Conservation (phyloP, 2,888 invertebrate genomes). For the Pseudococcus longispinus region DNA sequence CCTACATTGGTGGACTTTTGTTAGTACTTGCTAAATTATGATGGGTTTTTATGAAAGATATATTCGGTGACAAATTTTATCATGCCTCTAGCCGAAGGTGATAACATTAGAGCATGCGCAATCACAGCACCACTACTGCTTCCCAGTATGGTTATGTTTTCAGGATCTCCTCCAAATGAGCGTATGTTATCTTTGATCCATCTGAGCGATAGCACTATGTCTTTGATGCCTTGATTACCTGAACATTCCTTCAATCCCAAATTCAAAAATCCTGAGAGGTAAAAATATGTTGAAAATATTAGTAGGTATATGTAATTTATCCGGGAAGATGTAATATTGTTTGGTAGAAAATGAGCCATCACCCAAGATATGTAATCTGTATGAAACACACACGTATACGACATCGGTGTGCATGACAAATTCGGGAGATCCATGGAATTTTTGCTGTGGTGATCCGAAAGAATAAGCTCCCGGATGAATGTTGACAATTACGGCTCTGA, state of each 20-base stretch:
- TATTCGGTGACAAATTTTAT: no score
- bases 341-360: neutral
- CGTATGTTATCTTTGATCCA: no score
- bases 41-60: no score
- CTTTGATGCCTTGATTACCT: slow-evolving; percentile 35
- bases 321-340: no score
- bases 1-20: no score
- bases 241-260: neutral
- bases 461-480: neutral
- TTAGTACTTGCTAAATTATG: no score
- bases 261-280: neutral
- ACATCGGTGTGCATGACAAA: neutral
- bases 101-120: no score
- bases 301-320: no score
- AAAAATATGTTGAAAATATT: neutral
- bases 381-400: neutral
- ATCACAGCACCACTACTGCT: no score
- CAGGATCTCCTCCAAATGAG: no score
- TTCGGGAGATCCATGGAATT: neutral
- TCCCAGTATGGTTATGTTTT: no score
- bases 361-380: slow-evolving; percentile 26
- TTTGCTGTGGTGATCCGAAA: neutral
- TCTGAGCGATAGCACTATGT: neutral
- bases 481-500: neutral
- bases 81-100: no score